Base-by-base conservation (phyloP, 1,140 invertebrate species). In the Pseudomyrmex dendroicus region DNA sequence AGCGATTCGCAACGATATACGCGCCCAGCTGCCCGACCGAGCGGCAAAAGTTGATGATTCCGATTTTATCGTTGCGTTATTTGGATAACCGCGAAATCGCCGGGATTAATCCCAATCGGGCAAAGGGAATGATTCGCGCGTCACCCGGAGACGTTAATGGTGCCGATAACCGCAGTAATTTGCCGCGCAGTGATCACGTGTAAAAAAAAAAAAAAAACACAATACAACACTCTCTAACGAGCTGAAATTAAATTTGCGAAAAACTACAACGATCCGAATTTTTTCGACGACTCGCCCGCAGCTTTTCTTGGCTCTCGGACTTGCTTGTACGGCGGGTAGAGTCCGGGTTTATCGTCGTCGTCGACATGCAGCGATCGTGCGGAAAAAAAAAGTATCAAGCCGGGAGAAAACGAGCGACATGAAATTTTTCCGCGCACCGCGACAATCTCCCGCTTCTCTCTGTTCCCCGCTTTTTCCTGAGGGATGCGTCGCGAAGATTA, bases 401-500 rank as follows among this genome's bases (percentile, higher is more conserved):
- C 17, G 25, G 25, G 77, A 25, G 17, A 0, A 35, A 35, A n/a
- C 25, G 48, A 7, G 52, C 52, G 44, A 63, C 61, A 46, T 46
- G 46, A 77, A 50, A 59, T 59, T 54, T 2, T 35, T 68, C 35
- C 35, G 50, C 22, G 22, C 20, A 1, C 2, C 13, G 25, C 48
- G 3, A 67, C 50, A 48, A 15, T 5, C 48, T 52, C 54, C 9
- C 9, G 25, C 5, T 35, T 35, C 35, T 35, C 35, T 35, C 25
- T 35, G 22, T 22, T 2, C 3, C 15, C 10, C 50, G 17, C 5
- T 17, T n/a, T 22, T 61, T 72, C 66, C 66, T 59, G 12, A 50
- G 35, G 66, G 66, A 72, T 70, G 22, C 52, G 17, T 44, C 62
- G 44, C 63, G 52, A 46, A 85, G 83, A 88, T 88, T 88, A 85